A percentile compares a stretch with the other conserved stretches of the same genome.
Conservation (phyloP, 2,797 vertebrate genomes). For the Chelon auratus region DNA sequence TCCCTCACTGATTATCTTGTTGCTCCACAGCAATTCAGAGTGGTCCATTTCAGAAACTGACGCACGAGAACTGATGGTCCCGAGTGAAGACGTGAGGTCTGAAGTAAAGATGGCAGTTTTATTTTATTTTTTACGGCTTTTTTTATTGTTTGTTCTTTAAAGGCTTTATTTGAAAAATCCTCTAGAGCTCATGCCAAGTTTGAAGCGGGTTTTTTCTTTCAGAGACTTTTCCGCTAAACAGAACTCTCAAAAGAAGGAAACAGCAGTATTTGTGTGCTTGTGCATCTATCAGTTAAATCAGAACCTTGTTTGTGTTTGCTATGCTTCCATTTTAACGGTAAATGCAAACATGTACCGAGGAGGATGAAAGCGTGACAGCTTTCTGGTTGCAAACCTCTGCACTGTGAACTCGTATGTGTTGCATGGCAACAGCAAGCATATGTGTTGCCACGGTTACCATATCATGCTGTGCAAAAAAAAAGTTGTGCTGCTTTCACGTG, state of each 20-base stretch:
- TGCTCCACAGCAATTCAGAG: background rate
- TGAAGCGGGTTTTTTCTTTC: background rate
- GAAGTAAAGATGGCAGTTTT: background rate
- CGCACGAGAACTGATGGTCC: constrained; percentile 24
- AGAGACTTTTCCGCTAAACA: background rate
- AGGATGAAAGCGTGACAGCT: too few species aligned
- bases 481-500: background rate
- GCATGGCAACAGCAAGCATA: background rate
- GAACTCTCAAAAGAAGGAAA: background rate
- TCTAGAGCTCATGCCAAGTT: background rate
- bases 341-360: too few species aligned
- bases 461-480: background rate
- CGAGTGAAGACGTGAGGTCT: constrained; percentile 1
- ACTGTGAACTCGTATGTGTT: too few species aligned
- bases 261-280: background rate
- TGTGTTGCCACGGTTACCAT: background rate
- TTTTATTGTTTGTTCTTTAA: background rate
- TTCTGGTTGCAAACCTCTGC: too few species aligned
- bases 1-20: background rate
- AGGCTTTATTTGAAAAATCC: constrained; percentile 20
- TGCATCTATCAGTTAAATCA: too few species aligned
- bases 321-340: too few species aligned
- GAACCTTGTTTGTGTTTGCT: too few species aligned
- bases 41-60: constrained; percentile 2
- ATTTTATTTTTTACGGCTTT: background rate